Conservation (phyloP, 2,888 invertebrate genomes). For the Hipparchia semele region DNA sequence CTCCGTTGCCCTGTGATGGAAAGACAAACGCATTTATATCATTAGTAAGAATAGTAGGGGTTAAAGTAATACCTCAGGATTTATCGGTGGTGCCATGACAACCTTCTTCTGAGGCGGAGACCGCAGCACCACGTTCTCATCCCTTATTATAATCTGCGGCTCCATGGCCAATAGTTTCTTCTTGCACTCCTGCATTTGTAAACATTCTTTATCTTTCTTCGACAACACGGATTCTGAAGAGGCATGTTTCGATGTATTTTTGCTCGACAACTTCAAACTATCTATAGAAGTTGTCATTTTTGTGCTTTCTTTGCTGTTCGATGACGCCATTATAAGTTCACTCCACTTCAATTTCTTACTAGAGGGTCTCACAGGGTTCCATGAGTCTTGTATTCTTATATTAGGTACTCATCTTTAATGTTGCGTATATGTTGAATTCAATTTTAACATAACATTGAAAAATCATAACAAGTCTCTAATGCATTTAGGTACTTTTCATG, state of each 20-base stretch:
- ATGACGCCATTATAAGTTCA: slow-evolving; percentile 66
- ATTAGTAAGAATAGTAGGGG: no score
- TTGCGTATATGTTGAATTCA: background rate
- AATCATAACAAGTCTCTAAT: background rate
- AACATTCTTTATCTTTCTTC: slow-evolving; percentile 72
- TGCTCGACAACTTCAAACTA: slow-evolving; percentile 76
- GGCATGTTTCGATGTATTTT: slow-evolving; percentile 75
- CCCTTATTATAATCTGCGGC: slow-evolving; percentile 76
- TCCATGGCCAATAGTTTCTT: slow-evolving; percentile 77
- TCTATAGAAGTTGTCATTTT: slow-evolving; percentile 76
- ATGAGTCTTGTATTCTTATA: slow-evolving; percentile 17
- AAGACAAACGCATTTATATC: no score
- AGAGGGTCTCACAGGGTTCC: slow-evolving; percentile 1
- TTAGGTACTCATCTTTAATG: background rate
- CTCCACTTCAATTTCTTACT: slow-evolving; percentile 2
- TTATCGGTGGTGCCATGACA: slow-evolving; percentile 73
- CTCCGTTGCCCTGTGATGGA: no score
- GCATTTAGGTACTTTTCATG: no score
- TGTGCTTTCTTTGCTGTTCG: slow-evolving; percentile 71
- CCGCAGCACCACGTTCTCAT: slow-evolving; percentile 73
- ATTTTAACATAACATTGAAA: no score
- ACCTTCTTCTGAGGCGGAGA: slow-evolving; percentile 81
- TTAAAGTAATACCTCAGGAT: slow-evolving; percentile 64
- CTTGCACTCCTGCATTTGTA: slow-evolving; percentile 79
- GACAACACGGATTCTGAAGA: slow-evolving; percentile 78